These are phyloP conservation scores for Pagrus major DNA, from an alignment of 2,113 vertebrate genomes.

Conservation along the genomic window DNA sequence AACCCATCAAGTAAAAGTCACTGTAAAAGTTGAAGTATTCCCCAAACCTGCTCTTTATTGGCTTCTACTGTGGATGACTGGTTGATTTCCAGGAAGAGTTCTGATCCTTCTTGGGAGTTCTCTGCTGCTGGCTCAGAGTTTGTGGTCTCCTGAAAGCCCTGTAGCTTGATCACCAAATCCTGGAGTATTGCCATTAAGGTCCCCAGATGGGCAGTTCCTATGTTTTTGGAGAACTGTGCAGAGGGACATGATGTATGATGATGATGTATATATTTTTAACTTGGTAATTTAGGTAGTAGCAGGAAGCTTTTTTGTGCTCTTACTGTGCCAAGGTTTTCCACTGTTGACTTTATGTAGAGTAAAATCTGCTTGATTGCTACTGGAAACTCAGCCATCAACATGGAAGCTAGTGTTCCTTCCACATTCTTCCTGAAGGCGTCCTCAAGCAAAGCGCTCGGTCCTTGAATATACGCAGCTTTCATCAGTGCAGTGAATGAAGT, in stretches of 20 bases:
- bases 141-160: constrained; percentile 53
- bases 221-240: constrained; percentile 76
- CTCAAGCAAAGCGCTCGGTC: constrained; percentile 44
- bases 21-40: background rate
- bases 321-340: constrained; percentile 89
- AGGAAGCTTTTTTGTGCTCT: constrained; percentile 4
- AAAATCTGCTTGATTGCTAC: constrained; percentile 87
- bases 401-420: constrained; percentile 67
- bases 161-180: constrained; percentile 79
- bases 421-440: constrained; percentile 68
- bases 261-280: background rate
- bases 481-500: constrained; percentile 80
- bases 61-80: constrained; percentile 25
- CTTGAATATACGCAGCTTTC: constrained; percentile 83
- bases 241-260: background rate
- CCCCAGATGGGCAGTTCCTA: constrained; percentile 76
- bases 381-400: constrained; percentile 76
- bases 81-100: constrained; percentile 86
- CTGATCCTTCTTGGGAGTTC: constrained; percentile 59
- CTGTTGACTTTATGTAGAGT: constrained; percentile 88
- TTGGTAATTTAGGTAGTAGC: background rate
- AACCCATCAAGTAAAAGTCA: constrained; percentile 1
- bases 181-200: constrained; percentile 84
- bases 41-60: constrained; percentile 74
- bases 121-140: constrained; percentile 19